Percentiles rank a stretch among this genome's conserved stretches.
Conservation (phyloP, 2,113 vertebrate genomes). For the Centropristis striata region DNA sequence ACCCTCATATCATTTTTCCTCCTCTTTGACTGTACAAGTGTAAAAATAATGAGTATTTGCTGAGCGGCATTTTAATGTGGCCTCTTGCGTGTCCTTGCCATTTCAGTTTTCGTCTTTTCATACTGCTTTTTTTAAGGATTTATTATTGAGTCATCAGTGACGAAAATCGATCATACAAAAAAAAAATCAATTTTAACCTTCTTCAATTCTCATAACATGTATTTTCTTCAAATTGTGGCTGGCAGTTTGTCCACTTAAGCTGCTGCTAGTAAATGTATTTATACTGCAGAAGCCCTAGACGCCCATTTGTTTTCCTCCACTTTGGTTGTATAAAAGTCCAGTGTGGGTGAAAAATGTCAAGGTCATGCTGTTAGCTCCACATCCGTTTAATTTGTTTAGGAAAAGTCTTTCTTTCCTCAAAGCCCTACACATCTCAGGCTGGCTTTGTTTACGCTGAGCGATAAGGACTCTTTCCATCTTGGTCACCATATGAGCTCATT, state of each 20-base stretch:
- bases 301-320: not conserved
- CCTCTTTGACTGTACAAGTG: constrained; percentile 61
- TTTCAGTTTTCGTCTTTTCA: constrained; percentile 10
- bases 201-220: not conserved
- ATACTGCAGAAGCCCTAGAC: constrained; percentile 6
- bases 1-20: constrained; percentile 52
- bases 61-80: constrained; percentile 67
- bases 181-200: constrained; percentile 17
- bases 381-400: constrained; percentile 18
- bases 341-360: constrained; percentile 21
- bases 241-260: constrained; percentile 11
- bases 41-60: constrained; percentile 69
- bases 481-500: constrained; percentile 32
- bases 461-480: constrained; percentile 16
- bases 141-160: constrained; percentile 39
- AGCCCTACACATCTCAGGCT: constrained; percentile 5
- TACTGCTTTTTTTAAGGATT: constrained; percentile 11
- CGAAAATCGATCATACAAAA: constrained; percentile 12
- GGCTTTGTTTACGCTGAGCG: constrained; percentile 23
- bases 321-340: not conserved
- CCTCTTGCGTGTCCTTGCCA: constrained; percentile 17
- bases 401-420: not conserved
- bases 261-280: constrained; percentile 1
- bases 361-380: constrained; percentile 36
- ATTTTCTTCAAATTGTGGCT: not conserved